These are phyloP conservation scores for Deilephila elpenor DNA, from an alignment of 2,888 invertebrate genomes.

Conservation along the genomic window DNA sequence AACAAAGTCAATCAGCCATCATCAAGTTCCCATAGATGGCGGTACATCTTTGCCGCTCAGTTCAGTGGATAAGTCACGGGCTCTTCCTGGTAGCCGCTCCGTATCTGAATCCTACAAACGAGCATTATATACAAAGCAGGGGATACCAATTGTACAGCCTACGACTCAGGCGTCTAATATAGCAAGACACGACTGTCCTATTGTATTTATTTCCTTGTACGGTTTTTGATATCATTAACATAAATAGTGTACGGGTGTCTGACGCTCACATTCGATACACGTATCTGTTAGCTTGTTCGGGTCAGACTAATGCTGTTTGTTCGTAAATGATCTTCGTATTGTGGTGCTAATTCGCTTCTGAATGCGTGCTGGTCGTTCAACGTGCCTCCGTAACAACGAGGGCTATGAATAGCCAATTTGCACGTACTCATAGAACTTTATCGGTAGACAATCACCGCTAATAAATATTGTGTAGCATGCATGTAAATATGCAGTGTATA, in stretches of 20 bases:
- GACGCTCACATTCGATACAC: constrained; percentile 75
- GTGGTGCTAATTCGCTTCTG: constrained; percentile 60
- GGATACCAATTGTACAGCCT: constrained; percentile 73
- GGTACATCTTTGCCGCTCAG: constrained; percentile 68
- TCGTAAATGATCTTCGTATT: constrained; percentile 55
- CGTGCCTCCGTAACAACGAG: constrained; percentile 36
- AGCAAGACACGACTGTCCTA: constrained; percentile 80
- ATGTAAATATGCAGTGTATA: too few relatives aligned
- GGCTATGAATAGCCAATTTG: constrained; percentile 43
- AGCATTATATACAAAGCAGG: constrained; percentile 81
- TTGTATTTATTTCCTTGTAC: constrained; percentile 81
- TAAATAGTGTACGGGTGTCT: constrained; percentile 72
- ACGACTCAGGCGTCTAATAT: constrained; percentile 76
- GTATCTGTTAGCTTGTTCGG: constrained; percentile 63
- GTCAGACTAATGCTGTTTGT: constrained; percentile 54
- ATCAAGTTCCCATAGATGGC: constrained; percentile 67
- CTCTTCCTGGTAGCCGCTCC: constrained; percentile 73
- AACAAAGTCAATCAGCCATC: constrained; percentile 72
- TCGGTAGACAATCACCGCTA: not conserved
- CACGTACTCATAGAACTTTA: not conserved
- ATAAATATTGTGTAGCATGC: not conserved
- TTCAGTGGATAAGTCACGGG: constrained; percentile 73
- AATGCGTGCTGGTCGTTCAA: constrained; percentile 48
- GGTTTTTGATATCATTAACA: constrained; percentile 81
- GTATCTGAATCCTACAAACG: constrained; percentile 78